Evolutionary conservation across 2,113 vertebrate species (phyloP).

Genomic region (Pterophyllum scalare): DNA sequence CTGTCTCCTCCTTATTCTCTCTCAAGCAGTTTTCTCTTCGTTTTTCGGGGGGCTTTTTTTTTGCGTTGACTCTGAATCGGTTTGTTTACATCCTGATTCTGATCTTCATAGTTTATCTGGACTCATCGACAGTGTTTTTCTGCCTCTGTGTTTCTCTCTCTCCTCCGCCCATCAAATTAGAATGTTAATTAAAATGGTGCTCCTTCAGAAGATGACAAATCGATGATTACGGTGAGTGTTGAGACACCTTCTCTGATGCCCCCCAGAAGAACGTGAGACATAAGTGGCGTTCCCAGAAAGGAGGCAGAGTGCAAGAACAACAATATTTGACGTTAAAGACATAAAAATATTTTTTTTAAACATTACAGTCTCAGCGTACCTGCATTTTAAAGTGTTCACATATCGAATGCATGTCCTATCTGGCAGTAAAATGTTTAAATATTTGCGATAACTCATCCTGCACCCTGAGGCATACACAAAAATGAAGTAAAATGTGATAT

Average conservation of each 20-base stretch:
- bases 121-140: conserved; percentile 70
- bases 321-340: neutral
- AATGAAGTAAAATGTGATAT: neutral
- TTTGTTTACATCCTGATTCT: conserved; percentile 74
- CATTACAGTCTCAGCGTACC: neutral
- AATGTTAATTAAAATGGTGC: conserved; percentile 77
- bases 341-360: neutral
- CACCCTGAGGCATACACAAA: neutral
- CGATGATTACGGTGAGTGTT: conserved; percentile 64
- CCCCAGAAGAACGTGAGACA: conserved; percentile 45
- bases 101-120: conserved; percentile 69
- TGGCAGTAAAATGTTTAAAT: neutral
- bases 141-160: conserved; percentile 52
- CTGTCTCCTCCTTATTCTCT: conserved; percentile 38
- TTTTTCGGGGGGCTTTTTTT: conserved; percentile 5
- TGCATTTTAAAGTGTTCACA: neutral
- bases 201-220: conserved; percentile 74
- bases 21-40: conserved; percentile 40
- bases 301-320: neutral
- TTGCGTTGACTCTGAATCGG: conserved; percentile 18
- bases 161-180: conserved; percentile 75
- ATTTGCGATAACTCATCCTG: neutral
- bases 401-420: neutral
- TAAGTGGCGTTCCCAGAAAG: neutral
- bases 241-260: conserved; percentile 61